Conservation (phyloP, 2,113 vertebrate genomes). For the Lethenteron camtschaticum region DNA sequence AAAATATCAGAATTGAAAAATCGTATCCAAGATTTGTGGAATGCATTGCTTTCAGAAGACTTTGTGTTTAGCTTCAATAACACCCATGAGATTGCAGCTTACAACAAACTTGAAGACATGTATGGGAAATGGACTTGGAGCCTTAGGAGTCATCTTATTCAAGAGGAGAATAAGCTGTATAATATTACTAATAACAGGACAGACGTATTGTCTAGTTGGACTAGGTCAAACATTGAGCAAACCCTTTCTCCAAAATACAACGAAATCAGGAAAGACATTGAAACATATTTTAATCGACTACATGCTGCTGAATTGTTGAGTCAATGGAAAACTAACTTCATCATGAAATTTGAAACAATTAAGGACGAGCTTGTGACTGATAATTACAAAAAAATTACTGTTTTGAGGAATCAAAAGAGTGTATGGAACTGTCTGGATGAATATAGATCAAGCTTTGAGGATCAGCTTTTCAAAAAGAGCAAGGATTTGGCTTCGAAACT, state of each 20-base stretch:
- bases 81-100: slow-evolving; percentile 17
- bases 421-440: slow-evolving; percentile 11
- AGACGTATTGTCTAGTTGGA: slow-evolving; percentile 6
- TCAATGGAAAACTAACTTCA: slow-evolving; percentile 17
- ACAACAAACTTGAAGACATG: slow-evolving; percentile 16
- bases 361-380: slow-evolving; percentile 13
- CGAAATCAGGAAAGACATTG: slow-evolving; percentile 13
- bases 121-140: slow-evolving; percentile 19
- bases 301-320: background rate
- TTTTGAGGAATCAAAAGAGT: slow-evolving; percentile 12
- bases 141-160: slow-evolving; percentile 18
- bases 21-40: slow-evolving; percentile 19
- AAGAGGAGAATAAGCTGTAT: slow-evolving; percentile 17
- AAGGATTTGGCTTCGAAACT: slow-evolving; percentile 7
- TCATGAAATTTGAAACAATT: slow-evolving; percentile 13
- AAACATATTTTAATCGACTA: slow-evolving; percentile 19
- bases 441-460: slow-evolving; percentile 12
- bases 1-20: slow-evolving; percentile 15
- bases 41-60: slow-evolving; percentile 19
- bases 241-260: slow-evolving; percentile 8
- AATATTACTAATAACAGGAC: slow-evolving; percentile 15
- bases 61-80: slow-evolving; percentile 29
- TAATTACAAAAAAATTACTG: slow-evolving; percentile 12
- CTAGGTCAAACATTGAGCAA: background rate
- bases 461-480: slow-evolving; percentile 14